phyloP scores from a whole-genome alignment of 2,797 vertebrate species.

The Ammospiza maritima region DNA sequence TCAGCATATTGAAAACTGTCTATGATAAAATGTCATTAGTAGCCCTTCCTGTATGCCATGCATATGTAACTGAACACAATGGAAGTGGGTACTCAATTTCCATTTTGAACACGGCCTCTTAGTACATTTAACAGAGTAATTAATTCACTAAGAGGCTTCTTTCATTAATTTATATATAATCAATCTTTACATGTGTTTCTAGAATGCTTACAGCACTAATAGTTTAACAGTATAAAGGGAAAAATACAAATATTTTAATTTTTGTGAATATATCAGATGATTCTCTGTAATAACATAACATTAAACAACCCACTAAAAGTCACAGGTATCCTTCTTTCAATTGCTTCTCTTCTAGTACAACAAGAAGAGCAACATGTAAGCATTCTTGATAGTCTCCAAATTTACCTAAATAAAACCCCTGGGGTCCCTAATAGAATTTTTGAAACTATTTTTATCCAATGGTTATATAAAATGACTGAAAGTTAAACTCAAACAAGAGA shows the following conservation, averaged over 20 bases:
- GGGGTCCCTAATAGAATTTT: neutral
- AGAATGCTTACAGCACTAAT: neutral
- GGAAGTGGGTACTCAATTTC: neutral
- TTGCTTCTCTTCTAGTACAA: neutral
- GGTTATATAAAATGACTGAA: neutral
- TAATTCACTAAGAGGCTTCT: neutral
- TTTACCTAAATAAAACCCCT: neutral
- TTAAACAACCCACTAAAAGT: neutral
- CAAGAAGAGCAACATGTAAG: neutral
- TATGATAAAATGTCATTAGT: neutral
- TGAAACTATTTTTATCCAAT: neutral
- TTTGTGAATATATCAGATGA: neutral
- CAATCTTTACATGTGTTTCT: neutral
- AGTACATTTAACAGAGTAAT: neutral
- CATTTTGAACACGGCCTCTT: neutral
- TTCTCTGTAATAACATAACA: neutral
- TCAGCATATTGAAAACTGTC: neutral
- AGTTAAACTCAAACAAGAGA: neutral
- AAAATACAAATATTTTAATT: neutral
- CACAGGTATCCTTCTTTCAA: neutral
- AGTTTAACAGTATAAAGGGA: neutral
- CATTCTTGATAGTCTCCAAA: neutral
- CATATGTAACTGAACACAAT: neutral
- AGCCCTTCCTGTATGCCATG: neutral
- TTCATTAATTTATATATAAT: neutral